Evolutionary conservation across 2,888 invertebrate genomes (phyloP), one percentile per base, ranked within the genome.

Genomic region (Sphaerophoria taeniata): DNA sequence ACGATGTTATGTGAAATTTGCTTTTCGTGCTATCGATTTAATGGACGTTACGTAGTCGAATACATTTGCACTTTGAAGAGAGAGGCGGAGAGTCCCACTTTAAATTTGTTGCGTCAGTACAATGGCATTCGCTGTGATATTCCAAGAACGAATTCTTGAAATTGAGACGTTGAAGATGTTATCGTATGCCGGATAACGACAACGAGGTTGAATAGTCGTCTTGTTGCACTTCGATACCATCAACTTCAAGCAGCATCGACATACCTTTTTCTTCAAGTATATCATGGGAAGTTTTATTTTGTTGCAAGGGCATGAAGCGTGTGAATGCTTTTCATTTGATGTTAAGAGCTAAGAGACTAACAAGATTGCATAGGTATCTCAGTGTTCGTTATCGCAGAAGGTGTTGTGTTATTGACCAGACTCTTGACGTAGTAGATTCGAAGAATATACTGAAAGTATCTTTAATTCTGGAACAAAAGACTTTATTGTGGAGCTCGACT

Each of bases 291-390:
- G 11, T 58, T 43, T 49, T 33, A 2, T 34, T 43, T 43, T 39
- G n/a, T 45, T 49, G 33, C 14, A 73, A 79, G 47, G 16, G 12
- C 56, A 67, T 47, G 33, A 11, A 65, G 53, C 69, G 53, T 49
- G 70, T 71, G 74, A 69, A 80, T 49, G 49, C 47, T 69, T 75
- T 70, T 75, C 80, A 65, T 70, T 71, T 63, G 33, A 31, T 73
- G 61, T 67, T 69, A 9, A 9, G 67, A 39, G 67, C 47, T 49
- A 45, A 67, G 72, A 67, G 33, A 67, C 69, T n/a, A n/a, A n/a
- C n/a, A n/a, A n/a, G n/a, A n/a, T n/a, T 74, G 56, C 43, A 24
- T 11, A 43, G 36, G 6, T 43, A 43, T 43, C 39, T 43, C n/a
- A 43, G 36, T 36, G 9, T 43, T 9, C n/a, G n/a, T n/a, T n/a